Base-by-base conservation (phyloP, 2,797 vertebrate genomes). In the Dermochelys coriacea region DNA sequence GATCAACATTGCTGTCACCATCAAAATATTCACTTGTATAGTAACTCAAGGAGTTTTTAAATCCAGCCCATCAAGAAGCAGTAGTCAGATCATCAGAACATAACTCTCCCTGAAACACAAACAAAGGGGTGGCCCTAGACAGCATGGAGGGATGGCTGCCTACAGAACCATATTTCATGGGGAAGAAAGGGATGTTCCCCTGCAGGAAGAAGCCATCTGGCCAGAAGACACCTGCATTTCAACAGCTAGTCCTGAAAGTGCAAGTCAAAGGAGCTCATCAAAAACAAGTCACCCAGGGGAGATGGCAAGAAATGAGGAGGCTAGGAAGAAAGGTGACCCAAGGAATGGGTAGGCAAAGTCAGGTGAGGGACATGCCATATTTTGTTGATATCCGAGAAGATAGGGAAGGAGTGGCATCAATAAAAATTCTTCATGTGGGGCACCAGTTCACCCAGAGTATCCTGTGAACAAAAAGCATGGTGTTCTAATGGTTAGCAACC, bases 1-100 rank as follows among this genome's bases (percentile, higher is more conserved):
- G 89, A 93, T 92, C 94, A 96, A 97, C 45, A 93, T 27, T 0
- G 2, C 64, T 71, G 49, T 93, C 86, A 54, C 80, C 19, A 5
- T 2, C 1, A 1, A 59, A 81, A 52, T 5, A 87, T 88, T 86
- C 1, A 2, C 41, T 54, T 52, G 37, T 34, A 14, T 10, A 87
- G 45, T 4, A 57, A 27, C 47, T 29, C 18, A 10, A 34, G 29
- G 82, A 51, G 45, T 29, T 31, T 49, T 31, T 77, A 47, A 77
- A 77, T 77, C 45, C 74, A 77, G 12, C 14, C 45, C 74, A 77
- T 47, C 45, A 49, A 49, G 41, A 8, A 77, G 74, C 74, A 8
- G 27, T 29, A 47, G 41, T 75, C 74, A 77, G 25, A 75, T 74
- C 74, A 75, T 8, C 25, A 77, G 45, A 47, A 49, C 27, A 29